Evolutionary conservation across 2,888 invertebrate genomes (phyloP).

Genomic region (Pasiphila rectangulata): DNA sequence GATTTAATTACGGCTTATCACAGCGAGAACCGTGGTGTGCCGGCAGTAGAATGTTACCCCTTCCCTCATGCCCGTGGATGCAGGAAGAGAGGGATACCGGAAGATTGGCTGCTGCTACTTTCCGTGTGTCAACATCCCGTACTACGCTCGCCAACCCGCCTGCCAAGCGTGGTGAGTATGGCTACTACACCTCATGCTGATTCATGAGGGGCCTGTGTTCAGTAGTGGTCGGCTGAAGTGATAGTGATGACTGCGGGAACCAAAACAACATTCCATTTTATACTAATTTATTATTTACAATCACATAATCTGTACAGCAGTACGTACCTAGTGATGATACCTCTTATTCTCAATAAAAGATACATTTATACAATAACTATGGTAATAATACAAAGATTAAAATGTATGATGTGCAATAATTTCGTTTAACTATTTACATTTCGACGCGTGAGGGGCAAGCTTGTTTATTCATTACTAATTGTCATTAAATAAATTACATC

Average conservation of each 20-base stretch:
- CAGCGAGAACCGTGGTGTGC: no score
- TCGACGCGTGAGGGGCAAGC: slow-evolving; percentile 74
- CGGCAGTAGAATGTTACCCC: no score
- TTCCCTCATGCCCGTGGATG: no score
- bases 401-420: slow-evolving; percentile 60
- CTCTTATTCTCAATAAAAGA: slow-evolving; percentile 73
- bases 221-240: no score
- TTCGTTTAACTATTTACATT: slow-evolving; percentile 66
- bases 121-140: no score
- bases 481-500: slow-evolving; percentile 28
- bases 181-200: no score
- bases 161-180: no score
- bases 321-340: slow-evolving; percentile 56
- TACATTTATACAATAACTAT: slow-evolving; percentile 64
- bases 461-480: slow-evolving; percentile 44
- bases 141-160: no score
- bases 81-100: no score
- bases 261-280: slow-evolving; percentile 47
- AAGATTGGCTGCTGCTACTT: no score
- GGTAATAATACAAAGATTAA: slow-evolving; percentile 57
- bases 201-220: no score
- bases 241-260: slow-evolving; percentile 23
- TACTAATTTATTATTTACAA: slow-evolving; percentile 76
- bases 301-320: slow-evolving; percentile 72
- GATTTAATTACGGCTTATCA: slow-evolving; percentile 48